phyloP scores from a whole-genome alignment of 2,113 vertebrate species.

The Anser cygnoides region DNA sequence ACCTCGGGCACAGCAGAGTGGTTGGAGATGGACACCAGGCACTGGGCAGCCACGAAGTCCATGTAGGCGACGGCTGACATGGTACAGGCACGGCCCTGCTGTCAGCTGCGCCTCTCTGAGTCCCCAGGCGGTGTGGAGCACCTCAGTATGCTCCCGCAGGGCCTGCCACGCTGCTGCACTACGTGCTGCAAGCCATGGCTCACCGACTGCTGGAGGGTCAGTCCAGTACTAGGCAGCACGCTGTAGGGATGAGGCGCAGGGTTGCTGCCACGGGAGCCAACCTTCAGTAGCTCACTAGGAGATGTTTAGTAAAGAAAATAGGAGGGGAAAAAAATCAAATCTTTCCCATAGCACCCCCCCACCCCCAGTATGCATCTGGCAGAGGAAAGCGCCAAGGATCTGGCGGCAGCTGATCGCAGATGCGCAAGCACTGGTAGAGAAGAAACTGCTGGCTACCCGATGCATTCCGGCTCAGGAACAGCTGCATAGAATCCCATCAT shows the following conservation, averaged over 20 bases:
- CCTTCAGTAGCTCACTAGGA: background rate
- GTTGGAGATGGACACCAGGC: conserved; percentile 79
- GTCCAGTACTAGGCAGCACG: background rate
- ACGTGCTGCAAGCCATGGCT: background rate
- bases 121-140: background rate
- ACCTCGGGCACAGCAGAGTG: conserved; percentile 53
- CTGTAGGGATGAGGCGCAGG: background rate
- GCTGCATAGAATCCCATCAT: conserved; percentile 89
- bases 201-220: background rate
- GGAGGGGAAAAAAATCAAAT: background rate
- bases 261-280: background rate
- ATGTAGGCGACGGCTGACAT: conserved; percentile 79
- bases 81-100: background rate
- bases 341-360: too few relatives aligned
- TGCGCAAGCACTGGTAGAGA: background rate
- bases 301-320: background rate
- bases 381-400: background rate
- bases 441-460: background rate
- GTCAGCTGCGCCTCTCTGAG: background rate
- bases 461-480: conserved; percentile 83
- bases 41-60: conserved; percentile 81
- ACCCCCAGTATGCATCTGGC: background rate
- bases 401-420: background rate
- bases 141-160: background rate
- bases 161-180: background rate